These are phyloP conservation scores for Psilopsiagon aymara DNA, from an alignment of 2,113 vertebrate genomes.

Conservation along the genomic window DNA sequence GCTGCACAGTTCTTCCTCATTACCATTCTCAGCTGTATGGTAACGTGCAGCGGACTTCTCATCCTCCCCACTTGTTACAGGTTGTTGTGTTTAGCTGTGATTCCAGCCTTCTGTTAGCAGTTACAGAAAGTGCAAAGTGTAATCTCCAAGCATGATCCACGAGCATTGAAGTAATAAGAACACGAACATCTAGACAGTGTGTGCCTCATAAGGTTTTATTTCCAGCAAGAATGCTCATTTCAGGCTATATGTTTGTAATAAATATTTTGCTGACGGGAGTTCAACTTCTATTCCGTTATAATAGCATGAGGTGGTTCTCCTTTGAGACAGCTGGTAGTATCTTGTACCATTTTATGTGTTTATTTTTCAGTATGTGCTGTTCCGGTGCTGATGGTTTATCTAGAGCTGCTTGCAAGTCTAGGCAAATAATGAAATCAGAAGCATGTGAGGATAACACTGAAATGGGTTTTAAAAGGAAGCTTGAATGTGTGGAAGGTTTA, in stretches of 20 bases:
- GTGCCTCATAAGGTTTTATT: background rate
- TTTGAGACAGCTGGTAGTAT: background rate
- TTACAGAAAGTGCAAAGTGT: background rate
- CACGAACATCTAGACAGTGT: background rate
- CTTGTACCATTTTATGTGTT: background rate
- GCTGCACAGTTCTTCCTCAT: background rate
- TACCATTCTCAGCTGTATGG: background rate
- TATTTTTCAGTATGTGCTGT: background rate
- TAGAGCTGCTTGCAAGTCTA: background rate
- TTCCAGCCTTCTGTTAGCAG: background rate
- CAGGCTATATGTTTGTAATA: background rate
- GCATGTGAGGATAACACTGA: background rate
- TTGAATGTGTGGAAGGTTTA: background rate
- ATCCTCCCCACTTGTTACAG: background rate
- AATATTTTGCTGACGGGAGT: background rate
- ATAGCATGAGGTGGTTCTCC: background rate
- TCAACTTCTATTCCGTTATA: background rate
- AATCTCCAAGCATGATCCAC: background rate
- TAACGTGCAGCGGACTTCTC: background rate
- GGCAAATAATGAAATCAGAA: background rate
- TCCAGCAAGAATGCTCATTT: background rate
- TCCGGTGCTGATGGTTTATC: background rate
- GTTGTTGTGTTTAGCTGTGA: background rate
- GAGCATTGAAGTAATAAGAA: accelerated
- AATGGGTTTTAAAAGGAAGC: background rate